These are phyloP conservation scores for Mnemiopsis leidyi DNA, from an alignment of 37 sponge, comb jelly and placozoan genomes.

Conservation along the genomic window DNA sequence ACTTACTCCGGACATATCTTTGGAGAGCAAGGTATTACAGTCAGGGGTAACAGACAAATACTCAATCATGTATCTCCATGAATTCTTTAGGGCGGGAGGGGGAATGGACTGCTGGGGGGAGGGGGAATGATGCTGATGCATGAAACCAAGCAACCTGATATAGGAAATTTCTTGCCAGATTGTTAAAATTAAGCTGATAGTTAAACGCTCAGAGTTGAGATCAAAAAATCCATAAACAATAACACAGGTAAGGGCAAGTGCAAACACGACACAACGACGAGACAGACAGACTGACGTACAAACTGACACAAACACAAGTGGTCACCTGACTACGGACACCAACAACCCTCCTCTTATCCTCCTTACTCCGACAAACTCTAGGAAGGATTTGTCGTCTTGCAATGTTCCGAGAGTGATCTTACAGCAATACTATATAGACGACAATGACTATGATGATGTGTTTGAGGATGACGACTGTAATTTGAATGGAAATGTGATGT, in stretches of 20 bases:
- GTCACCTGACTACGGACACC: background rate
- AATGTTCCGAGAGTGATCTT: background rate
- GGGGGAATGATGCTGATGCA: too few species aligned
- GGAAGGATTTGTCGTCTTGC: background rate
- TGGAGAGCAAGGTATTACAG: too few species aligned
- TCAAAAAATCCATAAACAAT: too few species aligned
- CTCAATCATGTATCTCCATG: too few species aligned
- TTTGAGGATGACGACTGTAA: background rate
- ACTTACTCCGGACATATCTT: background rate
- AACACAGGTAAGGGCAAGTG: background rate
- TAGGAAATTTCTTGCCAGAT: too few species aligned
- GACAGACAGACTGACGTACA: background rate
- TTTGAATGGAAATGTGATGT: too few species aligned
- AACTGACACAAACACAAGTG: background rate
- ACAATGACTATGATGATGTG: background rate
- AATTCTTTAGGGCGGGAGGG: too few species aligned
- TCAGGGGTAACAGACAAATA: too few species aligned
- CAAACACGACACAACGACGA: background rate
- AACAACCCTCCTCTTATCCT: background rate
- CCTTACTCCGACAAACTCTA: background rate
- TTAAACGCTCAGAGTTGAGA: too few species aligned
- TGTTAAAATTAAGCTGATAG: too few species aligned
- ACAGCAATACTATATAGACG: background rate
- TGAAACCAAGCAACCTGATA: too few species aligned
- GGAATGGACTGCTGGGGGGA: too few species aligned